Percentiles rank a stretch among this genome's conserved stretches.
These are phyloP conservation scores for Tyrannus savana DNA, from an alignment of 2,113 vertebrate species.

Conservation along the genomic window DNA sequence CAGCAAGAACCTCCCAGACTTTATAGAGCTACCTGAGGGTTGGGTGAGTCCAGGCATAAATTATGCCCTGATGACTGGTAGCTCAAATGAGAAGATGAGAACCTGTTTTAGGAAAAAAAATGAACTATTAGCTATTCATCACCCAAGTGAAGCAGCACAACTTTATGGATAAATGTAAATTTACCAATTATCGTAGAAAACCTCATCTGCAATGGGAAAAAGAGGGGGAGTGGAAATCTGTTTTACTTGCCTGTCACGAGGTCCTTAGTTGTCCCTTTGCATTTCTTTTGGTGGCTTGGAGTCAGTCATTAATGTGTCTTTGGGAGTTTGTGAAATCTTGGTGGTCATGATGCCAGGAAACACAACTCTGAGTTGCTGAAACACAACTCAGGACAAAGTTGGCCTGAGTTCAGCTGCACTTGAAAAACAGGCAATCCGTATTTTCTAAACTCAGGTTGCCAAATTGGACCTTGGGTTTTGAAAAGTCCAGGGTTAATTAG, in stretches of 20 bases:
- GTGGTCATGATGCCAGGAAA: neutral
- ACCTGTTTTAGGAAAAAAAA: neutral
- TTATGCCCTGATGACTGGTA: neutral
- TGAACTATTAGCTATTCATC: rapidly evolving
- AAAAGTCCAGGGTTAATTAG: neutral
- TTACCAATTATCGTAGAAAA: neutral
- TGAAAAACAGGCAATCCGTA: neutral
- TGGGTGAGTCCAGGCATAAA: neutral
- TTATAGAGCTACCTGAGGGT: neutral
- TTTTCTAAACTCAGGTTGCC: neutral
- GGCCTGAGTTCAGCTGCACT: neutral
- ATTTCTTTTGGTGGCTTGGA: neutral
- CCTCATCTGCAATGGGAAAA: neutral
- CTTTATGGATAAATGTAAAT: neutral
- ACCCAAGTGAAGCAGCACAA: neutral
- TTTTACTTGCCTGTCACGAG: neutral
- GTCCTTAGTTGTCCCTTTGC: neutral
- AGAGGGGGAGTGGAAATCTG: neutral
- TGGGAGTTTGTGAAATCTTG: neutral
- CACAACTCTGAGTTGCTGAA: neutral
- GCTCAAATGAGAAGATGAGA: neutral
- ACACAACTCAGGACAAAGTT: neutral
- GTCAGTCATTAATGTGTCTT: neutral
- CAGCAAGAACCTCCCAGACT: neutral
- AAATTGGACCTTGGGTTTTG: neutral